Conservation (phyloP, 2,113 vertebrate species). For the Lampris incognitus region DNA sequence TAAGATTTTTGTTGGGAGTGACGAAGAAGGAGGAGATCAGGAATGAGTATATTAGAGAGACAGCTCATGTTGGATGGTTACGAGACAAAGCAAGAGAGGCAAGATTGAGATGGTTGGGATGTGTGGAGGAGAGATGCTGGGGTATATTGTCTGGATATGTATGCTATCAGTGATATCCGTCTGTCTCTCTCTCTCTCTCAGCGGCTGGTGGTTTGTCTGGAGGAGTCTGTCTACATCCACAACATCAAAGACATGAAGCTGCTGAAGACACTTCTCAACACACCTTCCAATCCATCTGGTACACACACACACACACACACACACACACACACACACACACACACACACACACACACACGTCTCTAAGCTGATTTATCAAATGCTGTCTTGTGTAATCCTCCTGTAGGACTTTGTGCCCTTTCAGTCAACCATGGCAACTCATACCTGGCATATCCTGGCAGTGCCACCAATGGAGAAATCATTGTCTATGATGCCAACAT, state of each 20-base stretch:
- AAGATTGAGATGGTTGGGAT: too few species aligned
- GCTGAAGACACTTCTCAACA: conserved; percentile 92
- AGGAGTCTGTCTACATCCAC: conserved; percentile 93
- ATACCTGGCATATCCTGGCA: conserved; percentile 94
- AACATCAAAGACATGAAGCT: conserved; percentile 98
- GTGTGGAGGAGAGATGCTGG: too few species aligned
- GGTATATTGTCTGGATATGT: too few species aligned
- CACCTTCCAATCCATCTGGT: conserved; percentile 90
- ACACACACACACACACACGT: neutral
- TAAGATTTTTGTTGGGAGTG: too few species aligned
- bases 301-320: conserved; percentile 13
- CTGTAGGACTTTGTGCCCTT: conserved; percentile 91
- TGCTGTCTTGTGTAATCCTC: neutral
- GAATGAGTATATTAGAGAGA: too few species aligned
- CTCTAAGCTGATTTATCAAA: neutral
- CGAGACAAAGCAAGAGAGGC: too few species aligned
- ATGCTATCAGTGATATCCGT: neutral
- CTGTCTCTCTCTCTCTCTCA: conserved; percentile 56
- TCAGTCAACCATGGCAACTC: conserved; percentile 96
- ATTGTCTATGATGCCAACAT: conserved; percentile 92
- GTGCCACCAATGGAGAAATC: conserved; percentile 90
- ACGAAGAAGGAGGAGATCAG: too few species aligned
- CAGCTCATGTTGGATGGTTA: too few species aligned
- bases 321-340: neutral
- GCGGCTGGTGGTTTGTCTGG: conserved; percentile 92